Conservation (phyloP, 2,888 invertebrate species). For the Digitonthophagus gazella region DNA sequence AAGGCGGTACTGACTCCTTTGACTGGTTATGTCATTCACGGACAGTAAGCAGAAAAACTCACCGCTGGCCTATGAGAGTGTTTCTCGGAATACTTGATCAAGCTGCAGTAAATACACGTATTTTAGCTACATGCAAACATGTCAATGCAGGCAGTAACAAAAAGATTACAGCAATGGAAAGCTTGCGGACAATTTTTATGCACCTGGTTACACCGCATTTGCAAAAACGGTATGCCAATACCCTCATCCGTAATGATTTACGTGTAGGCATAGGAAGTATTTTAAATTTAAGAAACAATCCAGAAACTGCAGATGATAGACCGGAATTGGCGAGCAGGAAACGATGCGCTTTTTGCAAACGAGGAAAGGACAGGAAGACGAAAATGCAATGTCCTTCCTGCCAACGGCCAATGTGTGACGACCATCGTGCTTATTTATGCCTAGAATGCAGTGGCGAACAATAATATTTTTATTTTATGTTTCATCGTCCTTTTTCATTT, state of each 20-base stretch:
- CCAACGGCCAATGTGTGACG: no score
- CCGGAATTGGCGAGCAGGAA: not conserved
- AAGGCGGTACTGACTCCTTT: conserved; percentile 23
- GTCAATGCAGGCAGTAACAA: no score
- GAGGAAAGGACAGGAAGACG: no score
- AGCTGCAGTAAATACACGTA: conserved; percentile 26
- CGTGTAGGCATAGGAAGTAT: not conserved
- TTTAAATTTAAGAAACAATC: not conserved
- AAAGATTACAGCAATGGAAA: no score
- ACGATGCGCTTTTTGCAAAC: not conserved
- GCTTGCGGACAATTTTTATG: no score
- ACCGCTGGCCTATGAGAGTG: conserved; percentile 25
- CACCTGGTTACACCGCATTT: no score
- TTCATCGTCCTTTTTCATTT: no score
- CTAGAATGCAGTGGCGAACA: no score
- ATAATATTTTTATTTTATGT: no score
- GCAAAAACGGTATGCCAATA: no score
- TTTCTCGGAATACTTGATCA: conserved; percentile 25
- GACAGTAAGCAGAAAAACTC: conserved; percentile 5
- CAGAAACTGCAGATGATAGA: not conserved
- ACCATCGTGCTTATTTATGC: no score
- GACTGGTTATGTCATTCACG: conserved; percentile 20
- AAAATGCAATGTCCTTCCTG: no score
- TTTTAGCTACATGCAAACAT: not conserved
- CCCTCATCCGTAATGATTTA: not conserved